Conservation (phyloP, 2,113 vertebrate genomes). For the Mormoops blainvillei region DNA sequence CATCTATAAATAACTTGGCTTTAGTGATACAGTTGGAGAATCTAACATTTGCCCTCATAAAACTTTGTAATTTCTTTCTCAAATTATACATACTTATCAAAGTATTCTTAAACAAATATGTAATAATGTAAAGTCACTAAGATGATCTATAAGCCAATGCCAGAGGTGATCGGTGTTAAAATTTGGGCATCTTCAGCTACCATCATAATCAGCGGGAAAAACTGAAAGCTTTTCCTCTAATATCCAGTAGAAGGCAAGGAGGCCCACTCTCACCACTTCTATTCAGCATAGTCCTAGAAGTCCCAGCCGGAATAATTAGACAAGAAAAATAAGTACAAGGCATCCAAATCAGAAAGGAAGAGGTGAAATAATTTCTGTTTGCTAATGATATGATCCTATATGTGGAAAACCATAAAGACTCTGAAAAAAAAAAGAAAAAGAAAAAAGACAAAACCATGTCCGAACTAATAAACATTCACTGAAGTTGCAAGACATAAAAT, state of each 20-base stretch:
- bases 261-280: background rate
- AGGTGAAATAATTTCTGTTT: background rate
- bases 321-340: background rate
- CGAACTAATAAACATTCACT: background rate
- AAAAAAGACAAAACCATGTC: background rate
- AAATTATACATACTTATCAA: background rate
- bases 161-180: background rate
- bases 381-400: background rate
- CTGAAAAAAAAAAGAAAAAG: background rate
- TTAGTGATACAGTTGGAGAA: background rate
- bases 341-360: background rate
- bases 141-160: background rate
- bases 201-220: background rate
- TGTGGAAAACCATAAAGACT: background rate
- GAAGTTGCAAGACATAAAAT: background rate
- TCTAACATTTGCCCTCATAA: background rate
- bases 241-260: background rate
- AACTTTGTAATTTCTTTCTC: background rate
- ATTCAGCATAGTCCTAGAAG: background rate
- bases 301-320: background rate
- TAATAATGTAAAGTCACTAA: background rate
- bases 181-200: background rate
- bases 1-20: background rate
- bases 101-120: background rate
- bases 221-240: background rate